Conservation (phyloP, 2,888 invertebrate genomes). For the Pandemis corylana region DNA sequence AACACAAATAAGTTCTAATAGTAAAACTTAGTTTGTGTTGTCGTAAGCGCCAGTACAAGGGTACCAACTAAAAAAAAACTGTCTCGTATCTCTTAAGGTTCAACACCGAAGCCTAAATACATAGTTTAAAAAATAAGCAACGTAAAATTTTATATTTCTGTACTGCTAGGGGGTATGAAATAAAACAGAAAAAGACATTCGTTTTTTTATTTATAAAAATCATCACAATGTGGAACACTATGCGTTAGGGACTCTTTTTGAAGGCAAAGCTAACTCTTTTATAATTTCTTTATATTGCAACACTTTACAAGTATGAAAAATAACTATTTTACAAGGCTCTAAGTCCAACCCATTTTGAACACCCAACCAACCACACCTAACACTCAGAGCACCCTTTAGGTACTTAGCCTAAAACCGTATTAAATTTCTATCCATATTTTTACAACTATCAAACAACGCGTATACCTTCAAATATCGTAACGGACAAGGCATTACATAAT, state of each 20-base stretch:
- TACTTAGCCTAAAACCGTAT: neutral
- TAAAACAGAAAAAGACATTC: constrained; percentile 38
- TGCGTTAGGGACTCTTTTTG: constrained; percentile 52
- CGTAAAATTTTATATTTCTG: neutral
- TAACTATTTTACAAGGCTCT: constrained; percentile 39
- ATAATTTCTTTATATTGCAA: constrained; percentile 37
- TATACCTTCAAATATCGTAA: constrained; percentile 6
- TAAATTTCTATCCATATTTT: neutral
- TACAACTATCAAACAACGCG: constrained; percentile 11
- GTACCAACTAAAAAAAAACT: neutral
- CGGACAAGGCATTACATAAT: neutral
- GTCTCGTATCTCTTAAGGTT: too few relatives aligned
- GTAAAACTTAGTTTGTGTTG: neutral
- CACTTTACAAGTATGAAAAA: constrained; percentile 42
- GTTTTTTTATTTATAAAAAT: constrained; percentile 52
- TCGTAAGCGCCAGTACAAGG: neutral
- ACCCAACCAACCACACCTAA: neutral
- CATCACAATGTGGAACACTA: constrained; percentile 58
- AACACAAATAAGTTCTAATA: constrained; percentile 1
- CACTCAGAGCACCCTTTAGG: neutral
- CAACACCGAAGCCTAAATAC: too few relatives aligned
- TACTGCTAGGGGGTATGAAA: constrained; percentile 18
- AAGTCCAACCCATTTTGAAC: constrained; percentile 17
- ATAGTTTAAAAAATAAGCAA: neutral
- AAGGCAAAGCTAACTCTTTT: constrained; percentile 53